Evolutionary conservation across 2,888 invertebrate genomes (phyloP).

Genomic region (Synanthedon formicaeformis): DNA sequence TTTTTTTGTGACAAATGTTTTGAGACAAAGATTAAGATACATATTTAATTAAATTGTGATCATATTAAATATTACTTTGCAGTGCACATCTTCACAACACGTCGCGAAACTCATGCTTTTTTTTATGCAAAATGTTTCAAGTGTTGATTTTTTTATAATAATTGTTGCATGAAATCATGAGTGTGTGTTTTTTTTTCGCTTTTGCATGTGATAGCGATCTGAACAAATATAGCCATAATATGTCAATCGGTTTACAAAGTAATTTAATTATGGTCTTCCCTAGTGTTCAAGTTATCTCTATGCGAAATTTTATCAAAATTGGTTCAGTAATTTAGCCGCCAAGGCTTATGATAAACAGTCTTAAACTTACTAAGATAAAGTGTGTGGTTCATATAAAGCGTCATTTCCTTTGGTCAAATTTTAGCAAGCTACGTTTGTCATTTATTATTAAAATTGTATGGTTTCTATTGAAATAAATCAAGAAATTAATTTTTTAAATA

Average conservation of each 20-base stretch:
- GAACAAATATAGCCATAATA: background rate
- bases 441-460: too few species aligned
- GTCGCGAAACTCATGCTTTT: slow-evolving; percentile 2
- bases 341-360: too few species aligned
- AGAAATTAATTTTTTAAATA: too few species aligned
- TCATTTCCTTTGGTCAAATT: too few species aligned
- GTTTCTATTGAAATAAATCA: too few species aligned
- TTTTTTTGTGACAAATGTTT: background rate
- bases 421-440: too few species aligned
- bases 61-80: slow-evolving; percentile 11
- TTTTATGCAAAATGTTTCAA: background rate
- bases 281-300: too few species aligned
- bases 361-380: too few species aligned
- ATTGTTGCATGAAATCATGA: background rate
- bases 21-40: background rate
- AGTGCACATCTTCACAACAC: slow-evolving; percentile 28
- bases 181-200: background rate
- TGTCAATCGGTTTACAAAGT: background rate
- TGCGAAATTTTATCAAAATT: too few species aligned
- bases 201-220: background rate
- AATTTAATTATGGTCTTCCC: background rate
- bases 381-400: too few species aligned
- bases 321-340: too few species aligned
- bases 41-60: background rate
- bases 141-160: background rate